Base-by-base conservation (phyloP, 2,888 invertebrate species). In the Thymelicus sylvestris region DNA sequence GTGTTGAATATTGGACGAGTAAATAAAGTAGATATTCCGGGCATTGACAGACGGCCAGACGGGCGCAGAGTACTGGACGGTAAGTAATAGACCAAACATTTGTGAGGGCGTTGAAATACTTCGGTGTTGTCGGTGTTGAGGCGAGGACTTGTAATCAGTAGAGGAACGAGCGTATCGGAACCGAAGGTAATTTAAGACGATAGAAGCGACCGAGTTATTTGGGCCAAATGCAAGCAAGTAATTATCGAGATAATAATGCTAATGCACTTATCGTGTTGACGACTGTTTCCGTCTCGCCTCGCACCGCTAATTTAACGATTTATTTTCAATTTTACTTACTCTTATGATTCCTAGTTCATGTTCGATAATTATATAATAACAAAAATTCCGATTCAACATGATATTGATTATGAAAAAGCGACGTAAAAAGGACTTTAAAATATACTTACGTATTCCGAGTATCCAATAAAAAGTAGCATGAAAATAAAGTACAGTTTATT, bases 241-340 rank as follows among this genome's bases (percentile, higher is more conserved):
- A 93, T 93, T 92, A 92, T 91, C 84, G 88, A 91, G 93, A 93
- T 93, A 93, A 91, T 92, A 93, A 93, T 93, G 93, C 92, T 93
- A 93, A 93, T 93, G 92, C 92, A 92, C 92, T 93, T 92, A 92
- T 93, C 92, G 86, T 91, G 90, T 90, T 90, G 88, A 90, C 90
- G 88, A 88, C 83, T 86, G 90, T 86, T 92, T 92, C 92, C 93
- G 91, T 82, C 86, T 88, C 82, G 72, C 71, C 70, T 72, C 74
- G 73, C 69, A 61, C 72, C 71, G 73, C 71, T 76, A 81, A 77
- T 81, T 83, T 81, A 83, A 85, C 82, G 80, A 85, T 85, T 85
- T 80, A 83, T 86, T 83, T 59, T 44, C 57, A 39, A 66, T 31
- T 44, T 50, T n/a, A 24, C 5, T 3, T 31, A 19, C 52, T 70